phyloP scores from a whole-genome alignment of 2,888 invertebrate genomes.

The Sarcophaga rosellei region DNA sequence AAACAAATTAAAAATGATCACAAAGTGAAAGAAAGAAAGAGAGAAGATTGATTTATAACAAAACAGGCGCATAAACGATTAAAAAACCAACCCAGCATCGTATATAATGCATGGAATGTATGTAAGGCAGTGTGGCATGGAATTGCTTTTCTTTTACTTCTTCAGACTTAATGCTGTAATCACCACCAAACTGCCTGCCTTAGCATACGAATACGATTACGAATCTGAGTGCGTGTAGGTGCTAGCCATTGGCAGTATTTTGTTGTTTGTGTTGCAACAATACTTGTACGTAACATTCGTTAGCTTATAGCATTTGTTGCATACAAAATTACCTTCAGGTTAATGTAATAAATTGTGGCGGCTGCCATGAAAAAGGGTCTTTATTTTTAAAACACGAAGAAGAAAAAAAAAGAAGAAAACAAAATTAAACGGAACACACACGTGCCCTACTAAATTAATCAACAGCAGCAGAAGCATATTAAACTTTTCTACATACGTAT shows the following conservation, averaged over 20 bases:
- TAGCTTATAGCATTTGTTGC: neutral
- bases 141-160: neutral
- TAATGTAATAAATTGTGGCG: constrained; percentile 65
- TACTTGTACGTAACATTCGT: too few relatives aligned
- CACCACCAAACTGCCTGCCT: neutral
- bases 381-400: constrained; percentile 21
- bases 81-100: neutral
- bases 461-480: constrained; percentile 26
- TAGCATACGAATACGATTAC: too few relatives aligned
- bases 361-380: constrained; percentile 60
- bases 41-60: constrained; percentile 65
- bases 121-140: neutral
- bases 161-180: neutral
- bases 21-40: neutral
- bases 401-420: neutral
- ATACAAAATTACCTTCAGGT: constrained; percentile 59
- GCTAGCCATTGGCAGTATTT: neutral
- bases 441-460: constrained; percentile 48
- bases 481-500: neutral
- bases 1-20: constrained; percentile 23
- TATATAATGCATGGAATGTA: neutral
- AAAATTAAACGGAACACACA: constrained; percentile 32
- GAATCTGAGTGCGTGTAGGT: neutral
- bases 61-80: constrained; percentile 66
- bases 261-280: neutral